Evolutionary conservation across 2,888 invertebrate genomes (phyloP).

Genomic region (Pharmacophagus antenor): DNA sequence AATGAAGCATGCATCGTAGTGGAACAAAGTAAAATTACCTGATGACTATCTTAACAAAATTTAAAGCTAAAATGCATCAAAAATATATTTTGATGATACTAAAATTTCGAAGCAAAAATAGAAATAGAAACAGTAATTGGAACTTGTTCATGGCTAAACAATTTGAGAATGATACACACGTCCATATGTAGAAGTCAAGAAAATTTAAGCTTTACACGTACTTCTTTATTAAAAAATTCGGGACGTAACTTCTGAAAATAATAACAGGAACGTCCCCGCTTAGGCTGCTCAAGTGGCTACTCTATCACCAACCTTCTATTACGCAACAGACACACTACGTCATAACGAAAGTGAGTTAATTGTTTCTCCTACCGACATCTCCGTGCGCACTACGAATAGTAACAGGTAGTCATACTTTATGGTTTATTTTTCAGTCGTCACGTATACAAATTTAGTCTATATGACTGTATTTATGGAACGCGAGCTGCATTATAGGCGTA

Average conservation of each 20-base stretch:
- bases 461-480: background rate
- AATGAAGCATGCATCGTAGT: too few relatives aligned
- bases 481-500: background rate
- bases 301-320: background rate
- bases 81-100: too few relatives aligned
- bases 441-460: background rate
- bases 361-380: conserved; percentile 1
- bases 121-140: too few relatives aligned
- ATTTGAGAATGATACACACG: too few relatives aligned
- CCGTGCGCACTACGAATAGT: background rate
- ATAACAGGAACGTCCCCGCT: background rate
- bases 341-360: conserved; percentile 24
- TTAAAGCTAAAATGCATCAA: too few relatives aligned
- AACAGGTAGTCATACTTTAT: conserved; percentile 1
- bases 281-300: background rate
- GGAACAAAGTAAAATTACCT: too few relatives aligned
- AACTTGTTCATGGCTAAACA: too few relatives aligned
- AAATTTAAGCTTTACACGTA: too few relatives aligned
- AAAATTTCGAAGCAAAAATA: too few relatives aligned
- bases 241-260: background rate
- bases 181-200: too few relatives aligned
- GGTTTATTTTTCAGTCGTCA: background rate
- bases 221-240: too few relatives aligned
- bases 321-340: conserved; percentile 16
- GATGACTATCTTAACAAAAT: too few relatives aligned